These are phyloP conservation scores for Terebella lapidaria DNA, from an alignment of 2,888 invertebrate genomes.

Conservation along the genomic window DNA sequence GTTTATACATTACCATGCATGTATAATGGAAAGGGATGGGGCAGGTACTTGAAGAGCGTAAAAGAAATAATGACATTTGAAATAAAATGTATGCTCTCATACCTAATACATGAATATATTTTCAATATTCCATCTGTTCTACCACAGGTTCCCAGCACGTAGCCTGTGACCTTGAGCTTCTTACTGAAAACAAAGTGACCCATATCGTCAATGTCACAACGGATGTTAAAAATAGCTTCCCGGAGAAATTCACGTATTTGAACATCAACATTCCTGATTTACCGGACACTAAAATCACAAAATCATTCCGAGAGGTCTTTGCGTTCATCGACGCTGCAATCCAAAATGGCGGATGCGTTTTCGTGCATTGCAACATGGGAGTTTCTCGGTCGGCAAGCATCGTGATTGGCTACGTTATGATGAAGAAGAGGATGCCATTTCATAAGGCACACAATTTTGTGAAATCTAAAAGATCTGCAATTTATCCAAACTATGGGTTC, in stretches of 20 bases:
- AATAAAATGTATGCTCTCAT: too few species aligned
- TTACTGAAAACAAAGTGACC: conserved; percentile 63
- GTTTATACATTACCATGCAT: too few species aligned
- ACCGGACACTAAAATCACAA: conserved; percentile 41
- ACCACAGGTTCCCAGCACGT: conserved; percentile 90
- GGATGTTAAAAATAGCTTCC: conserved; percentile 45
- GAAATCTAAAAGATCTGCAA: conserved; percentile 64
- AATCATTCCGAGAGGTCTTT: conserved; percentile 56
- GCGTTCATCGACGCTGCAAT: conserved; percentile 63
- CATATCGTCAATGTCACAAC: conserved; percentile 70
- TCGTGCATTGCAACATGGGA: conserved; percentile 90
- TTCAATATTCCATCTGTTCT: too few species aligned
- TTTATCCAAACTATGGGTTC: conserved; percentile 80
- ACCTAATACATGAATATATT: too few species aligned
- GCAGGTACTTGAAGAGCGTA: too few species aligned
- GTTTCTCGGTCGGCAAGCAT: conserved; percentile 78
- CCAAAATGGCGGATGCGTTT: conserved; percentile 58
- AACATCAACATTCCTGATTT: conserved; percentile 62
- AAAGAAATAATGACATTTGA: too few species aligned
- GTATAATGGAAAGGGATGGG: too few species aligned
- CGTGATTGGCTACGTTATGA: conserved; percentile 76
- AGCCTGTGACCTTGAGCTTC: conserved; percentile 59
- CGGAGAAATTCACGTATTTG: conserved; percentile 56
- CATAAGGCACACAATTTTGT: conserved; percentile 65
- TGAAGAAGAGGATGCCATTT: conserved; percentile 56